These are phyloP conservation scores for Ormia ochracea DNA, from an alignment of 2,888 invertebrate genomes.

Conservation along the genomic window DNA sequence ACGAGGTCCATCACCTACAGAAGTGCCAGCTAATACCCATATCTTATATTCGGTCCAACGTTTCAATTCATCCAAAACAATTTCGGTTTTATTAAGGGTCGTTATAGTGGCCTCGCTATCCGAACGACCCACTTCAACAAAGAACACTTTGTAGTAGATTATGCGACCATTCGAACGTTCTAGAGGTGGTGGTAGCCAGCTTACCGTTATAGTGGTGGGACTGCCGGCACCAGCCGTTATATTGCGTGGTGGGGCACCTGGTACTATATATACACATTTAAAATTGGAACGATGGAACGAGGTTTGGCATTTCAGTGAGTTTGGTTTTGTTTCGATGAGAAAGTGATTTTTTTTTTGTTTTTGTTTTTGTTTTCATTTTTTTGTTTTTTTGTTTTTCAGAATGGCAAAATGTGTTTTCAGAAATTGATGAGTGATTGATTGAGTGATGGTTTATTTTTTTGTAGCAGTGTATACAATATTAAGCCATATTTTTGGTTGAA, in stretches of 20 bases:
- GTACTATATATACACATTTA: conserved; percentile 81
- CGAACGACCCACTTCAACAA: conserved; percentile 89
- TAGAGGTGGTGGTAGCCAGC: conserved; percentile 94
- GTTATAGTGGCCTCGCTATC: conserved; percentile 90
- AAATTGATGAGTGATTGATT: conserved; percentile 20
- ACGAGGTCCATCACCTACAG: conserved; percentile 96
- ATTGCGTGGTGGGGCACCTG: conserved; percentile 96
- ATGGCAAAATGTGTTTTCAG: conserved; percentile 22
- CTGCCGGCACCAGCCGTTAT: conserved; percentile 92
- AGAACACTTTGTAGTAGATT: conserved; percentile 95
- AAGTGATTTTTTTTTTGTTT: no score
- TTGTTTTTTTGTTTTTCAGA: conserved; percentile 53
- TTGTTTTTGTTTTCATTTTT: conserved; percentile 50
- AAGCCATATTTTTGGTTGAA: conserved; percentile 23
- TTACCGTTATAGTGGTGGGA: conserved; percentile 91
- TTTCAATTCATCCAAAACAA: conserved; percentile 91
- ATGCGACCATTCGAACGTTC: conserved; percentile 95
- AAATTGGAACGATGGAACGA: conserved; percentile 65
- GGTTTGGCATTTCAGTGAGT: conserved; percentile 53
- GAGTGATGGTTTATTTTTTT: conserved; percentile 30
- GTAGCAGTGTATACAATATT: conserved; percentile 37
- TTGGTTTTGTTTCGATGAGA: conserved; percentile 52
- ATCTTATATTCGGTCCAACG: conserved; percentile 98
- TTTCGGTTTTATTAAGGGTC: conserved; percentile 87
- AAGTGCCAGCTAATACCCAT: conserved; percentile 97